phyloP scores from a whole-genome alignment of 2,113 vertebrate genomes.

The Carettochelys insculpta region DNA sequence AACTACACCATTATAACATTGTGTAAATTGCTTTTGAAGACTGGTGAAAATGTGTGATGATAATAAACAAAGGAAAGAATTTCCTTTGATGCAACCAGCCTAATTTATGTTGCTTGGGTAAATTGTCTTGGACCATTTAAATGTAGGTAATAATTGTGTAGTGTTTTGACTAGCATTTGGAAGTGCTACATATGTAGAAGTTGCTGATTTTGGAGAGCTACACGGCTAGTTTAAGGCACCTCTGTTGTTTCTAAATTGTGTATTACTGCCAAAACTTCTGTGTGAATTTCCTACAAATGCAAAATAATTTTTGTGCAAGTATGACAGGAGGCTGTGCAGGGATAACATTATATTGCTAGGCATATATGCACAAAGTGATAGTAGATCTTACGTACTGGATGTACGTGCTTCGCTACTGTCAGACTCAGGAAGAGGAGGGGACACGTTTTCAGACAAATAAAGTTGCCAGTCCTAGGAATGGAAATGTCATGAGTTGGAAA shows the following conservation, averaged over 20 bases:
- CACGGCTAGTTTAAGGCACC: not conserved
- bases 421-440: fast-evolving
- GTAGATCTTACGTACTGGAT: not conserved
- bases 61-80: not conserved
- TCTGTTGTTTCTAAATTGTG: not conserved
- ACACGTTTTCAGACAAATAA: fast-evolving
- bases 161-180: not conserved
- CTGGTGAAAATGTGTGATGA: not conserved
- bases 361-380: not conserved
- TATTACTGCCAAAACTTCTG: not conserved
- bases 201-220: not conserved
- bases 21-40: not conserved
- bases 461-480: not conserved
- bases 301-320: not conserved
- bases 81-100: not conserved
- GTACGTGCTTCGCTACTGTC: not conserved
- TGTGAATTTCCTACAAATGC: not conserved
- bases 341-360: not conserved
- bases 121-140: not conserved
- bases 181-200: not conserved
- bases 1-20: not conserved
- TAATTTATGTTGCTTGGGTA: not conserved
- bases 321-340: not conserved
- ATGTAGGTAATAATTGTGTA: not conserved
- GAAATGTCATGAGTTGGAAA: not conserved